phyloP scores from a whole-genome alignment of 1,140 invertebrate species.

The Hylaeus volcanicus region DNA sequence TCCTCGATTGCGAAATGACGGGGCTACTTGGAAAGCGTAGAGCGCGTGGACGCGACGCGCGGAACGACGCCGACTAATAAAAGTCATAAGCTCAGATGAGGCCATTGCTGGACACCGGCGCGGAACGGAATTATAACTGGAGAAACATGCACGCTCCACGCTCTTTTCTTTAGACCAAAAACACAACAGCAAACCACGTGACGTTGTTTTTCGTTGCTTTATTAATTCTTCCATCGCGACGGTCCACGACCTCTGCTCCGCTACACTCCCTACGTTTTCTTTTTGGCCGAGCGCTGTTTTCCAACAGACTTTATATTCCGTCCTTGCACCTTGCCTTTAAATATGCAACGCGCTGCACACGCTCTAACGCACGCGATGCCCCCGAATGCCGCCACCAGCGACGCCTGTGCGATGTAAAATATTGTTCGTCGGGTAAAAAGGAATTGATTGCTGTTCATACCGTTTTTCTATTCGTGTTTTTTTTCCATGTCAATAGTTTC shows the following conservation, averaged over 20 bases:
- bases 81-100: slow-evolving; percentile 50
- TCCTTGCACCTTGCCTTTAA: slow-evolving; percentile 34
- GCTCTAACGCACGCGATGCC: slow-evolving; percentile 7
- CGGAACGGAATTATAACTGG: slow-evolving; percentile 37
- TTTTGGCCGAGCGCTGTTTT: slow-evolving; percentile 1
- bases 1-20: too few relatives aligned
- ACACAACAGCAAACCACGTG: slow-evolving; percentile 33
- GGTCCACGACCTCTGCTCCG: not conserved
- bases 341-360: slow-evolving; percentile 32
- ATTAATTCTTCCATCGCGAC: slow-evolving; percentile 33
- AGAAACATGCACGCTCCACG: not conserved
- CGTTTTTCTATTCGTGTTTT: not conserved
- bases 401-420: not conserved
- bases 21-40: too few relatives aligned
- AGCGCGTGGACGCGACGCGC: slow-evolving; percentile 12
- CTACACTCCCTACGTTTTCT: too few relatives aligned
- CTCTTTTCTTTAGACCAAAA: slow-evolving; percentile 27
- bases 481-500: not conserved
- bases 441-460: slow-evolving; percentile 48
- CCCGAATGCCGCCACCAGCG: not conserved
- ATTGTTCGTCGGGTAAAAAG: slow-evolving; percentile 32
- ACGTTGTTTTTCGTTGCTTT: slow-evolving; percentile 41
- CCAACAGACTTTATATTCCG: slow-evolving; percentile 44
- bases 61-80: slow-evolving; percentile 59
- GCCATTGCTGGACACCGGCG: not conserved